Base-by-base conservation (phyloP, 2,113 vertebrate species). In the Engystomops pustulosus region DNA sequence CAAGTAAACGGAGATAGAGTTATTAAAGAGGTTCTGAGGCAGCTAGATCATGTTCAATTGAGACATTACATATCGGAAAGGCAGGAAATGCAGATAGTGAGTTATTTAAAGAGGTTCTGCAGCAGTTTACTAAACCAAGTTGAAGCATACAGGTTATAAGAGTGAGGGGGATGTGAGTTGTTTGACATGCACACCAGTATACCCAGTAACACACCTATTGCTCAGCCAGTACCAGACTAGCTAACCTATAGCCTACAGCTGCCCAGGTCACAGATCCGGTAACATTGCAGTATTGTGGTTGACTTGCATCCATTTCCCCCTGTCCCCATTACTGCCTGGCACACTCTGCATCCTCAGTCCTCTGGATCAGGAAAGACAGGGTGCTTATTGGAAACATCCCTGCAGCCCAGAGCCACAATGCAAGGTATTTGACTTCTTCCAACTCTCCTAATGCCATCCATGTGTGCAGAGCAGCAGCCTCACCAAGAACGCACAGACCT, bases 401-500 rank as follows among this genome's bases (percentile, higher is more conserved):
- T 71, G 34, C 83, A 84, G 25, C 6, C 36, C 5, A 49, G 7
- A 79, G 41, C 45, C n/a, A 9, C 34, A 55, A 38, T 51, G 38
- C 23, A 58, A 78, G 47, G 27, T 51, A 78, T 84, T 27, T 34
- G 45, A 69, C 30, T 25, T 51, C 36, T 62, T 86, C 85, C 88
- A 85, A 82, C 72, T 86, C 45, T 44, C 44, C 74, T 91, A 89
- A 89, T 84, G 11, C 68, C 45, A 55, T 89, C 89, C 90, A 89
- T 88, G 85, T 86, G 89, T 87, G 51, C 80, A 74, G 70, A 86
- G 87, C 87, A 87, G 80, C 70, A 76, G 23, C 85, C 72, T 87
- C 84, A n/a, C n/a, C n/a, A 87, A 81, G 86, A 87, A 86, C 87
- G 27, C 79, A 34, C 45, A 81, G n/a, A 34, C 71, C 47, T 81